These are phyloP conservation scores for Plusia festucae DNA, from an alignment of 2,888 invertebrate genomes.

Conservation along the genomic window DNA sequence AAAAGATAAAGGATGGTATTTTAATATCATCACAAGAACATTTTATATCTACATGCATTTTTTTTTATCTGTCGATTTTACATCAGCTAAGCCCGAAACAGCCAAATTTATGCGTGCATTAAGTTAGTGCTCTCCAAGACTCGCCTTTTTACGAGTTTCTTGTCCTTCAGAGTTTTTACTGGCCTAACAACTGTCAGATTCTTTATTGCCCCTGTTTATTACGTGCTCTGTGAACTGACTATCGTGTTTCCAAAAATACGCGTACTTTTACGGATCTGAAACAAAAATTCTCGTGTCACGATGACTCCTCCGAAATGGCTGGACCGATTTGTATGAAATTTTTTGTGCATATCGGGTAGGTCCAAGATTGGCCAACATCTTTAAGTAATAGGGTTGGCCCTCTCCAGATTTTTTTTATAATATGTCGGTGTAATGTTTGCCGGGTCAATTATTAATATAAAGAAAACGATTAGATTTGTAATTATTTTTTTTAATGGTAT, in stretches of 20 bases:
- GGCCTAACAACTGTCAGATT: conserved; percentile 33
- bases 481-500: no score
- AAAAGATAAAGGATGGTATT: neutral
- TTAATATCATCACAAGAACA: neutral
- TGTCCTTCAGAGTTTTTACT: conserved; percentile 44
- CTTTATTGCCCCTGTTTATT: conserved; percentile 38
- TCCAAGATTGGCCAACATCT: no score
- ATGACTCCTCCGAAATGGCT: no score
- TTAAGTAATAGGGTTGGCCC: no score
- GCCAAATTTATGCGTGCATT: neutral
- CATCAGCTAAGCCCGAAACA: neutral
- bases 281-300: no score
- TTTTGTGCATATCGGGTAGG: no score
- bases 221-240: conserved; percentile 6
- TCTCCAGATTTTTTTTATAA: no score
- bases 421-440: no score
- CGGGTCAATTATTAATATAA: no score
- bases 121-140: conserved; percentile 41
- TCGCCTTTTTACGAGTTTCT: conserved; percentile 35
- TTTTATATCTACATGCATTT: neutral
- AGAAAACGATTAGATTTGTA: no score
- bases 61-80: neutral
- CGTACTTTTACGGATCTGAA: neutral
- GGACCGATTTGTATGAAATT: no score
- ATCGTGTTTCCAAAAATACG: neutral